Evolutionary conservation across 2,113 vertebrate species (phyloP).

Genomic region (Silurus glanis): DNA sequence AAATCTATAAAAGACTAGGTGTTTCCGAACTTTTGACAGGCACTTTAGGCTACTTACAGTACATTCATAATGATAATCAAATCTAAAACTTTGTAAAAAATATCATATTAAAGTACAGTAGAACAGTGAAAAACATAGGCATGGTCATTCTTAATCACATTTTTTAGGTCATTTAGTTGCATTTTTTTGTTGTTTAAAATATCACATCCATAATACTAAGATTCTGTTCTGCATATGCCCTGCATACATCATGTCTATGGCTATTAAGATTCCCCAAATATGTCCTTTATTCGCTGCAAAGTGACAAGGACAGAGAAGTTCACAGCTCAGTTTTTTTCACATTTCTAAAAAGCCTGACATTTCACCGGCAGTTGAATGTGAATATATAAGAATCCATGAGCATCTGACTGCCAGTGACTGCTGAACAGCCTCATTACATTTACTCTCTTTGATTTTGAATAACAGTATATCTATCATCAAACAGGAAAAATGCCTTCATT

Average conservation of each 20-base stretch:
- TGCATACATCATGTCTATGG: background rate
- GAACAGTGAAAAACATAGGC: background rate
- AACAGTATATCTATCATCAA: too few species aligned
- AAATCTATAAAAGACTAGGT: too few species aligned
- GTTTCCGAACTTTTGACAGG: too few species aligned
- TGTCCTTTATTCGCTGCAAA: constrained; percentile 53
- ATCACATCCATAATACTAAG: too few species aligned
- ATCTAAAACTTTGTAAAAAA: too few species aligned
- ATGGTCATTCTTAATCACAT: too few species aligned
- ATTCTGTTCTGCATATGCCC: background rate
- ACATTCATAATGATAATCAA: too few species aligned
- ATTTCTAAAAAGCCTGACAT: constrained; percentile 50
- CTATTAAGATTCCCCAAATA: constrained; percentile 50
- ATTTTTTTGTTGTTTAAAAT: too few species aligned
- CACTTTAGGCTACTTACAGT: too few species aligned
- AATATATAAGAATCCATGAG: constrained; percentile 46
- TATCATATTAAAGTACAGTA: background rate
- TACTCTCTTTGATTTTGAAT: constrained; percentile 37
- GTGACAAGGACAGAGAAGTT: constrained; percentile 61
- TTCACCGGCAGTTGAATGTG: constrained; percentile 29
- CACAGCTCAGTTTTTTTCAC: constrained; percentile 65
- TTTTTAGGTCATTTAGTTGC: too few species aligned
- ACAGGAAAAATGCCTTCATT: constrained; percentile 52
- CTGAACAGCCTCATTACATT: constrained; percentile 33
- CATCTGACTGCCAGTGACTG: constrained; percentile 51